Conservation (phyloP, 2,888 invertebrate genomes). For the Saturnia pavonia region DNA sequence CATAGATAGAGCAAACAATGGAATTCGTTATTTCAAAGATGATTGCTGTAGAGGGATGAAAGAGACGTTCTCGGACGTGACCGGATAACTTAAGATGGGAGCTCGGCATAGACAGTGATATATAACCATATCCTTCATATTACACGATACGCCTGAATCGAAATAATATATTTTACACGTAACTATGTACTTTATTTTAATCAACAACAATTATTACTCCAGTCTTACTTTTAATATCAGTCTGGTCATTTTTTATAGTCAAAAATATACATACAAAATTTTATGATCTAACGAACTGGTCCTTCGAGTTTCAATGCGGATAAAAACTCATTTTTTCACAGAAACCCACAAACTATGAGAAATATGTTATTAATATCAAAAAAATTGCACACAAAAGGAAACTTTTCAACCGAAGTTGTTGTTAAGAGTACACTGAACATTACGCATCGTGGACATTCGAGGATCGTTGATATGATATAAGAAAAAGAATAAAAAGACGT, state of each 20-base stretch:
- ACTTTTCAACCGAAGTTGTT: not conserved
- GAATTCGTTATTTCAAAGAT: constrained; percentile 50
- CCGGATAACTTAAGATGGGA: constrained; percentile 21
- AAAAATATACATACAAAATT: not conserved
- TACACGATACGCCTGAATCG: constrained; percentile 6
- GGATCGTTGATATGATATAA: not conserved
- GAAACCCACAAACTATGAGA: not conserved
- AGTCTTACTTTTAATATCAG: too few species aligned
- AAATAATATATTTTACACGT: not conserved
- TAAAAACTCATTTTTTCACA: not conserved
- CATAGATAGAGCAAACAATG: constrained; percentile 40
- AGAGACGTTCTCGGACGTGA: constrained; percentile 48
- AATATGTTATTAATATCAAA: not conserved
- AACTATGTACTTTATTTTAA: not conserved
- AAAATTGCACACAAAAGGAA: not conserved
- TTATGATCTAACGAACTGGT: not conserved
- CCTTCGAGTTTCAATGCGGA: not conserved
- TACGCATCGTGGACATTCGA: not conserved
- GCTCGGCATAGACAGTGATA: not conserved
- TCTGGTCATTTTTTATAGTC: not conserved
- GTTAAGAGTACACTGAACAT: not conserved
- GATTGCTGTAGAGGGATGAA: constrained; percentile 47
- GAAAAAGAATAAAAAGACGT: not conserved
- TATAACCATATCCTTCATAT: constrained; percentile 9
- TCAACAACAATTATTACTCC: too few species aligned